phyloP scores from a whole-genome alignment of 92 coral and sea anemone genomes.

The Epizoanthus fatuus region DNA sequence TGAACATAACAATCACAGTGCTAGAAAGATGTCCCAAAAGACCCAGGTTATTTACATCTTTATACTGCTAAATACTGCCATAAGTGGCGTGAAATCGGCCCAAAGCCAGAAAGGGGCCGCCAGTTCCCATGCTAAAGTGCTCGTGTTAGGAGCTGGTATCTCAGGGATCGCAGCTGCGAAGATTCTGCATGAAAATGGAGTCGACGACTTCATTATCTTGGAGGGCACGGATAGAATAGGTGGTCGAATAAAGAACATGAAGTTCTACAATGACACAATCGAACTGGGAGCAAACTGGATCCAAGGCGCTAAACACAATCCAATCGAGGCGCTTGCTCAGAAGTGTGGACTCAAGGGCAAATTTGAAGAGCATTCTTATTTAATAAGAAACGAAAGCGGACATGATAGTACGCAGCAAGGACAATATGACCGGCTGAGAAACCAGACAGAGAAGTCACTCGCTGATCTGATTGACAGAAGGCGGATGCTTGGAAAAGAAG shows the following conservation, averaged over 20 bases:
- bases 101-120: too few relatives aligned
- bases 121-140: conserved; percentile 45
- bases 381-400: conserved; percentile 80
- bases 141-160: conserved; percentile 87
- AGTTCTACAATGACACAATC: conserved; percentile 77
- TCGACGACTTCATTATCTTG: conserved; percentile 77
- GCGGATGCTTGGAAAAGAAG: conserved; percentile 61
- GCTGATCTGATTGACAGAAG: conserved; percentile 50
- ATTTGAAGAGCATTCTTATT: conserved; percentile 46
- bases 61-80: too few relatives aligned
- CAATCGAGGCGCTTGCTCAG: conserved; percentile 71
- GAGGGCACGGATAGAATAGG: conserved; percentile 87
- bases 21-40: too few relatives aligned
- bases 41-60: too few relatives aligned
- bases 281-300: conserved; percentile 98
- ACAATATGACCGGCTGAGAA: conserved; percentile 16
- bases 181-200: conserved; percentile 71
- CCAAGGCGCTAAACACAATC: conserved; percentile 84
- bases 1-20: too few relatives aligned
- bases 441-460: conserved; percentile 22
- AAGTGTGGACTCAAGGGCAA: conserved; percentile 79
- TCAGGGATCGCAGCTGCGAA: conserved; percentile 92
- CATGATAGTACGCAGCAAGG: conserved; percentile 67
- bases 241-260: conserved; percentile 75
- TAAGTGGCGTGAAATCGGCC: too few relatives aligned